Conservation (phyloP, 2,113 vertebrate genomes). For the Phalacrocorax aristotelis region DNA sequence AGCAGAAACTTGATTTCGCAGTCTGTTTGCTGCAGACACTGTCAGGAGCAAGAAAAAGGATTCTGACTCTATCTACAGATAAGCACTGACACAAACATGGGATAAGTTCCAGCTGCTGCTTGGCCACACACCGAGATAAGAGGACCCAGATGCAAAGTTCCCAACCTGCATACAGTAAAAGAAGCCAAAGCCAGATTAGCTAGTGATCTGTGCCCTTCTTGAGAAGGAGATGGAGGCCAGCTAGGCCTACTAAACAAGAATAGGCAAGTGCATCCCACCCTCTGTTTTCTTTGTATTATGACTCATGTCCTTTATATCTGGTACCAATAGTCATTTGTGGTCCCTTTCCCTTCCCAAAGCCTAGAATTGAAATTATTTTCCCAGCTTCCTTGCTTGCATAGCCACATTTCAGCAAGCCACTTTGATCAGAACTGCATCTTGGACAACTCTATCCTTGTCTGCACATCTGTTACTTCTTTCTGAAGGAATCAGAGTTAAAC, state of each 20-base stretch:
- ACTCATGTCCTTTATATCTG: background rate
- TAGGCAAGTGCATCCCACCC: background rate
- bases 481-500: background rate
- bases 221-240: background rate
- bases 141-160: background rate
- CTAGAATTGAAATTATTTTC: background rate
- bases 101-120: background rate
- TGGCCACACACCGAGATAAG: background rate
- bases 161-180: background rate
- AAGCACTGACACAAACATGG: background rate
- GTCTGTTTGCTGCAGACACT: background rate
- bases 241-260: background rate
- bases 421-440: background rate
- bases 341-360: background rate
- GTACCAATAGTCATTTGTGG: background rate
- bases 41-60: background rate
- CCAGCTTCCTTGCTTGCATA: background rate
- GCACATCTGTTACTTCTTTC: background rate
- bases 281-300: background rate
- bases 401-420: background rate
- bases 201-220: background rate
- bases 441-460: background rate
- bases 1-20: background rate
- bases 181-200: background rate
- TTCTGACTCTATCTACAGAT: background rate